Conservation (phyloP, 2,113 vertebrate species). For the Sphaerodactylus townsendi region DNA sequence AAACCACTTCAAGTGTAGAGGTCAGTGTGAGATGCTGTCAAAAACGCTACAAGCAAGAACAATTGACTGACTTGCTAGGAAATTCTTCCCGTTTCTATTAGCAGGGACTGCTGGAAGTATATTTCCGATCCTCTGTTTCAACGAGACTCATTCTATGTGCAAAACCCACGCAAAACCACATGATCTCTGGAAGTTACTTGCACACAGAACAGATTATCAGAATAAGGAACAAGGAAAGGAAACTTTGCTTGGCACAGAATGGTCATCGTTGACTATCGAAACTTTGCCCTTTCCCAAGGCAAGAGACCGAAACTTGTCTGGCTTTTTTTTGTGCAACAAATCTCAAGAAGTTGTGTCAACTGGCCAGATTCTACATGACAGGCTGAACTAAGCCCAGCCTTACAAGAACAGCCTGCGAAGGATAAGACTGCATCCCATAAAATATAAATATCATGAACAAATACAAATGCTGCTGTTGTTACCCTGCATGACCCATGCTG, state of each 20-base stretch:
- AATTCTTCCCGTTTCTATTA: neutral
- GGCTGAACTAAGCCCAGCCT: no score
- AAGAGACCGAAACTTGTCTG: constrained; percentile 7
- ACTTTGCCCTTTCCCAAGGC: constrained; percentile 11
- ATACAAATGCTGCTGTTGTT: neutral
- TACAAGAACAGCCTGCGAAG: neutral
- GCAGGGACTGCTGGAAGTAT: neutral
- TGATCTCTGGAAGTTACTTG: no score
- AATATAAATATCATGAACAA: no score
- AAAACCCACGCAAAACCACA: neutral
- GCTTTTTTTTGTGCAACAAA: neutral
- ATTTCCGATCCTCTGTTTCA: neutral
- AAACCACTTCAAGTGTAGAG: neutral
- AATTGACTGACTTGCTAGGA: neutral
- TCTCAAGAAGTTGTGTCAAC: neutral
- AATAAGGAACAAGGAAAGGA: neutral
- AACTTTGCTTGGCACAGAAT: neutral
- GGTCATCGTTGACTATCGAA: neutral
- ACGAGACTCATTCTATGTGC: neutral
- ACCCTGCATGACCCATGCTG: neutral
- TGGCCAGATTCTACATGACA: neutral
- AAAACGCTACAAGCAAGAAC: neutral
- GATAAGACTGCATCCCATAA: neutral
- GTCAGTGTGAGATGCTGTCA: neutral
- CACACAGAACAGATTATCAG: neutral